Base-by-base conservation (phyloP, 2,797 vertebrate species). In the Melanotaenia trifasciata region DNA sequence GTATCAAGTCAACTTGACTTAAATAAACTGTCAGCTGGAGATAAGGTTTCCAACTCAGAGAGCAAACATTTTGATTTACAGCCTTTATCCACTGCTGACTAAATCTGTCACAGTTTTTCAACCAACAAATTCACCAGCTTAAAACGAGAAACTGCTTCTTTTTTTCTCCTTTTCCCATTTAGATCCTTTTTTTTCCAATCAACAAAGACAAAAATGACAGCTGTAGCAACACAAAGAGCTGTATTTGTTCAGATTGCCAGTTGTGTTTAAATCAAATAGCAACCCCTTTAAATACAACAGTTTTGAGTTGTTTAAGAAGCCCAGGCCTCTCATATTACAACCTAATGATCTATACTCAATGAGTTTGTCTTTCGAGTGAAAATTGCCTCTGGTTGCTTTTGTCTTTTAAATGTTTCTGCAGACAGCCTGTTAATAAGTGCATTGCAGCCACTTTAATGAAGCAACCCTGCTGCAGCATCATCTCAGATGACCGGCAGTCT, bases 401-500 rank as follows among this genome's bases (percentile, higher is more conserved):
- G 12, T 28, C 32, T 64, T 70, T 58, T 28, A 58, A 64, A 47
- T 24, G 36, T 47, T 47, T 65, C 12, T 33, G 33, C 36, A 67
- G 63, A 70, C 47, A 70, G 58, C 51, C 66, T 58, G 33, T 38
- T 33, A 38, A 14, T 5, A 58, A 68, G 53, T 33, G 67, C 61
- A 61, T 73, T 54, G 22, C n/a, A 20, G 56, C 22, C 36, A 14
- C 47, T 62, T 54, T 38, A 63, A 45, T 33, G 32, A 33, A 33
- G 32, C 32, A 33, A 7, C 32, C 32, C 32, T 35, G 60, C 72
- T 65, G 67, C 80, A 76, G 72, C 83, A 72, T 67, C 81, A 32
- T 64, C 78, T 83, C 81, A 74, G 64, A 75, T 80, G 68, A 53
- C 79, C 24, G 12, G 16, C 67, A 32, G 66, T 14, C 59, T 83